Evolutionary conservation across 2,888 invertebrate genomes (phyloP), one percentile per base, ranked within the genome.

Genomic region (Dichetophora obliterata): DNA sequence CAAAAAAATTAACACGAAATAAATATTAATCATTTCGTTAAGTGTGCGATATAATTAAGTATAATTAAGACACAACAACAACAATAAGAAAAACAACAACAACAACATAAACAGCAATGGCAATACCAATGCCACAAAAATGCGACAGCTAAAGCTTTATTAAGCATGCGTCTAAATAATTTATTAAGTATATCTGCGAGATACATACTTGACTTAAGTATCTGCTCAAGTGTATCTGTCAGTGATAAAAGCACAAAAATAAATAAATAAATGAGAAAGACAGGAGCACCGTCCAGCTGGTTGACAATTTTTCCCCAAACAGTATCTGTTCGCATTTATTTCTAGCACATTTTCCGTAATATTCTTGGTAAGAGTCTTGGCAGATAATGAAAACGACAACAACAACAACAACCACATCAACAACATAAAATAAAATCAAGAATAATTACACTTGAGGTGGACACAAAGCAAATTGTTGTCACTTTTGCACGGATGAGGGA

Each of bases 11-110:
- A 71, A 57, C 71, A 19, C 27, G 37, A 65, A 43, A 71, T 71
- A 34, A 70, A 74, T 66, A 74, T 74, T 74, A 74, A 74, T 74
- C 74, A 74, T 74, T 65, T 34, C 19, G 66, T 24, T 57, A 24
- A 54, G 72, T 31, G 52, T 34, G 11, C 43, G 63, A n/a, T 63
- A 54, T 31, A 54, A 72, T 48, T 63, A 63, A 68, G 27, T 27
- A 19, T 22, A 57, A 57, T n/a, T 22, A 71, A 34, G 54, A 22
- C 59, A 66, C 50, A 68, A 65, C 66, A 43, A 66, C 43, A 66
- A 66, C 9, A 37, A 66, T 22, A 27, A 59, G 48, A 68, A 6
- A 9, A 43, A 68, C n/a, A 73, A 65, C 31, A 68, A 43, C 66
- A 43, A 66, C 43, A 66, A 66, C n/a, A n/a, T n/a, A n/a, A n/a